These are phyloP conservation scores for Beris morrisii DNA, from an alignment of 2,888 invertebrate species.

Conservation along the genomic window DNA sequence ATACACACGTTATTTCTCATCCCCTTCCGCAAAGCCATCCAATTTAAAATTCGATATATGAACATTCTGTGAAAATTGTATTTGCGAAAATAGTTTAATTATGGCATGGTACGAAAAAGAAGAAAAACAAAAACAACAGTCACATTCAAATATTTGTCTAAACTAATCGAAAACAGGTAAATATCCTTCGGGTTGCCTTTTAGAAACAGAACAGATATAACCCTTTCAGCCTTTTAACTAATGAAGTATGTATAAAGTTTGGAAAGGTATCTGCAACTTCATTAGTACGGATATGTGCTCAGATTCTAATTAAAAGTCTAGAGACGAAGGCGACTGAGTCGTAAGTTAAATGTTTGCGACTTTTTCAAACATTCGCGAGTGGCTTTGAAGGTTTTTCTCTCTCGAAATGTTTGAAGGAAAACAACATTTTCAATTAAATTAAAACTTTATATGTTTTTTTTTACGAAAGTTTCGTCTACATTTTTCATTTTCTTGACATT, in stretches of 20 bases:
- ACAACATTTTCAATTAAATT: no score
- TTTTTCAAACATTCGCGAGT: no score
- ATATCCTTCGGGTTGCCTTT: constrained; percentile 1
- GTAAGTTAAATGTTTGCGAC: no score
- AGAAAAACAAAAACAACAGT: constrained; percentile 10
- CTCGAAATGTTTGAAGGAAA: no score
- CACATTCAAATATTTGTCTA: constrained; percentile 14
- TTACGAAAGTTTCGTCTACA: no score
- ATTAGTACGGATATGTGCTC: no score
- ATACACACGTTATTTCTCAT: background rate
- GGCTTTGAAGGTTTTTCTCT: no score
- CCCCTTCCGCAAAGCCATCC: background rate
- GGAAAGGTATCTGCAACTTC: background rate
- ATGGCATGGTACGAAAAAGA: background rate
- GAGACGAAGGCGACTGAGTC: no score
- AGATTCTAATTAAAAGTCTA: no score
- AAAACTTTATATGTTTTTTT: no score
- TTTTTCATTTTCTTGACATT: no score
- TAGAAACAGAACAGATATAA: background rate
- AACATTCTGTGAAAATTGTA: constrained; percentile 11
- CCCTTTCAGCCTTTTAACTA: constrained; percentile 6
- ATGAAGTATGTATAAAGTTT: constrained; percentile 10
- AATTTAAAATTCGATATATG: background rate
- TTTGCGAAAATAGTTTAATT: constrained; percentile 29
- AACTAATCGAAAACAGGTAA: constrained; percentile 27